These are phyloP conservation scores for Scaptomyza pallida DNA, from an alignment of 1,140 invertebrate species.

Conservation along the genomic window DNA sequence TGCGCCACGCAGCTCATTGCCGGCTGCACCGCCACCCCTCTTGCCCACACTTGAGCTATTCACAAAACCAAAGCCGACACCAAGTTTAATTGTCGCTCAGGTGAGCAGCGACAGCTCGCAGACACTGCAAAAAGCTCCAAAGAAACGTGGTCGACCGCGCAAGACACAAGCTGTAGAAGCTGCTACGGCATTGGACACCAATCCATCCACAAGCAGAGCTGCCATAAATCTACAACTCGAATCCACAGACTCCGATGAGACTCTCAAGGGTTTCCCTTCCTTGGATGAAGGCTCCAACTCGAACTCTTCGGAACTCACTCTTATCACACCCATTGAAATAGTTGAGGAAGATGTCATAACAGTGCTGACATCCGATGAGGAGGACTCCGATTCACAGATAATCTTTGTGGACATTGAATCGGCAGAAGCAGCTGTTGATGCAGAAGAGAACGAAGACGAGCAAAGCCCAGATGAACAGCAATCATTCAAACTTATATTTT, in stretches of 20 bases:
- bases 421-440: not conserved
- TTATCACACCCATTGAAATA: conserved; percentile 1
- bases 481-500: conserved; percentile 21
- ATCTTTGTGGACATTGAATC: conserved; percentile 66
- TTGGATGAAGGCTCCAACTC: conserved; percentile 5
- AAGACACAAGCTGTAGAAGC: conserved; percentile 17
- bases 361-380: conserved; percentile 23
- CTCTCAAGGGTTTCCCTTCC: conserved; percentile 1
- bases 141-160: conserved; percentile 60
- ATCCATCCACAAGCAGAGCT: conserved; percentile 24
- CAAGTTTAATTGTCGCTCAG: conserved; percentile 64
- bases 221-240: conserved; percentile 27
- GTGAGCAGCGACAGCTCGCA: conserved; percentile 53
- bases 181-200: conserved; percentile 35
- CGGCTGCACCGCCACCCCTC: conserved; percentile 34
- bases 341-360: conserved; percentile 26
- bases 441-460: not conserved
- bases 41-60: conserved; percentile 52
- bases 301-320: not conserved
- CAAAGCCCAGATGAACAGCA: not conserved
- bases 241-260: conserved; percentile 50
- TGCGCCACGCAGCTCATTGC: conserved; percentile 32
- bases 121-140: not conserved
- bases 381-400: conserved; percentile 59
- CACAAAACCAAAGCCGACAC: conserved; percentile 51